Conservation (phyloP, 2,797 vertebrate genomes). For the Eurystomus glaucurus region DNA sequence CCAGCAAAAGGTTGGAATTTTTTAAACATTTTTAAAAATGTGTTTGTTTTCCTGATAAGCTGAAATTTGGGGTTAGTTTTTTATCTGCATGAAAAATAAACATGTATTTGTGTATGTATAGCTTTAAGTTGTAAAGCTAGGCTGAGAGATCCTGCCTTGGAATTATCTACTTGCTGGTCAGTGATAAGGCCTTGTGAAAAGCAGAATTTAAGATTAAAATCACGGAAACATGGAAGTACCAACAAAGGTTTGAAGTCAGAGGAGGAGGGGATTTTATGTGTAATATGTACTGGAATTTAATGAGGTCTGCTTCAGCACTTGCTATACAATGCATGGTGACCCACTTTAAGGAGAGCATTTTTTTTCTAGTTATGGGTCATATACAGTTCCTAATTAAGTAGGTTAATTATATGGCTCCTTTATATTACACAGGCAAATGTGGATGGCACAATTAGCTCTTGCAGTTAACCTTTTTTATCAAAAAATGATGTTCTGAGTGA, state of each 20-base stretch:
- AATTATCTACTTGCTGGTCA: neutral
- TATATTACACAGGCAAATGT: constrained; percentile 17
- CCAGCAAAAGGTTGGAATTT: constrained; percentile 61
- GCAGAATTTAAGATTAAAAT: neutral
- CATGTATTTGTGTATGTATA: accelerated
- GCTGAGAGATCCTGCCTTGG: constrained; percentile 2
- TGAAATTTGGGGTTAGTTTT: constrained; percentile 36
- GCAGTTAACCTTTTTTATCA: constrained; percentile 22
- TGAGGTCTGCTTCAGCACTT: constrained; percentile 1
- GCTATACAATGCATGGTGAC: constrained; percentile 39
- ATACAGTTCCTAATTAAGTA: constrained; percentile 65
- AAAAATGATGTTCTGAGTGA: neutral
- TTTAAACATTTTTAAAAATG: neutral
- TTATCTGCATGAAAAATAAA: neutral
- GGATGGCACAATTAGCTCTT: constrained; percentile 39
- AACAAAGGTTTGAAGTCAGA: constrained; percentile 28
- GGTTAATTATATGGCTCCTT: constrained; percentile 68
- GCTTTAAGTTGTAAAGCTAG: neutral
- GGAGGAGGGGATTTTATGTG: neutral
- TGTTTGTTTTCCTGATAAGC: neutral
- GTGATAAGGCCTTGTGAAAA: neutral
- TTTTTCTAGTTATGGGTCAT: constrained; percentile 54
- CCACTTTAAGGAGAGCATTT: constrained; percentile 31
- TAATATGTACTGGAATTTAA: constrained; percentile 47
- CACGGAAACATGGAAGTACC: constrained; percentile 5